Evolutionary conservation across 2,797 vertebrate species (phyloP), one percentile per base, ranked within the genome.

Genomic region (Myiotriccus ornatus): DNA sequence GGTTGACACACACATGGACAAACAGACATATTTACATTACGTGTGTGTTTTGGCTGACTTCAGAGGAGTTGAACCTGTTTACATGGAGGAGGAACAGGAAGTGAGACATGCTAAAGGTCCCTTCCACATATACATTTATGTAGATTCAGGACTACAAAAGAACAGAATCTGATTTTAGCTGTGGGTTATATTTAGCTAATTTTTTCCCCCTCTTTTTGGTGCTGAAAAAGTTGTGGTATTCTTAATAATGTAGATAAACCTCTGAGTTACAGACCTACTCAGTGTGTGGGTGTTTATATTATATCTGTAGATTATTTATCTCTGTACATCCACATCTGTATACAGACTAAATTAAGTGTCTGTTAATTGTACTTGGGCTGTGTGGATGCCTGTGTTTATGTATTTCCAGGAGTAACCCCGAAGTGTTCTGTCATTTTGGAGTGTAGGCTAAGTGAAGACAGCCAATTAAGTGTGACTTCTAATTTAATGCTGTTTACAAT

Each of bases 241-340:
- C 74, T 92, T 93, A 87, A 95, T 93, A 75, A 80, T 24, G 65
- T 86, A 84, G 80, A 90, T 91, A 93, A 96, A 87, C 52, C 52
- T 93, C 81, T 96, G 84, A 56, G 92, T 90, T 94, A 92, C 74
- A 87, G 67, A 95, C 77, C 86, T 94, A 84, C 52, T 73, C 87
- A 63, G 41, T 80, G 68, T 85, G 64, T 80, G 90, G 67, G 63
- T 93, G 68, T 85, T 93, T 93, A 53, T 92, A 82, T 82, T 90
- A 24, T 87, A 74, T 87, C 28, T 95, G 70, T 86, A 83, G 49
- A 63, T 93, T 94, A 84, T 96, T 91, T 95, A 67, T 94, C 52
- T 82, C 41, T 91, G n/a, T 83, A 37, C 68, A 70, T 94, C 60
- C 10, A 1, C 70, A 82, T 82, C 63, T 89, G 85, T 90, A 89